phyloP scores from a whole-genome alignment of 2,797 vertebrate species.

The Trematomus bernacchii region DNA sequence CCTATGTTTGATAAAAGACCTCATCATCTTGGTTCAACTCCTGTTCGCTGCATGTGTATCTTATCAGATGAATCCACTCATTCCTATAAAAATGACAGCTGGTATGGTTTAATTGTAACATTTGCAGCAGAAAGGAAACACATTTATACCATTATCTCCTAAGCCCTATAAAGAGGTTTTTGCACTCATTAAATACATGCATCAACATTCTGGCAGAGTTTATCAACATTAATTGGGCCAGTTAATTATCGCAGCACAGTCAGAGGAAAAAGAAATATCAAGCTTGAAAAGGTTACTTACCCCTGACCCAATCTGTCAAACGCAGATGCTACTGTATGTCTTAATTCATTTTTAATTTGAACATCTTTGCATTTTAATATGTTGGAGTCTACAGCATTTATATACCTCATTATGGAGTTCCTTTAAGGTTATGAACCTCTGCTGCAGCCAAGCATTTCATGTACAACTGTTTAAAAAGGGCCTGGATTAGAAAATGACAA shows the following conservation, averaged over 20 bases:
- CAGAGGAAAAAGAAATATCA: constrained; percentile 14
- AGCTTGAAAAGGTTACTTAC: constrained; percentile 22
- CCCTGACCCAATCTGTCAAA: background rate
- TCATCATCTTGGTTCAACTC: background rate
- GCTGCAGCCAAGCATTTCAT: background rate
- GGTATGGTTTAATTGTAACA: constrained; percentile 6
- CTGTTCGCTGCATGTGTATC: background rate
- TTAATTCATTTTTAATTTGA: background rate
- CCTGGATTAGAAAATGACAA: background rate
- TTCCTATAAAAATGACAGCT: constrained; percentile 15
- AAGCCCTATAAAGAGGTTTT: constrained; percentile 7
- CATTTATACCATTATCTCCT: constrained; percentile 5
- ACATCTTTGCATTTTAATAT: background rate
- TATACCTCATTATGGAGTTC: constrained; percentile 13
- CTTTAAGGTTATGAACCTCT: background rate
- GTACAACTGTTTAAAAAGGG: constrained; percentile 10
- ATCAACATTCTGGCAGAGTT: constrained; percentile 1
- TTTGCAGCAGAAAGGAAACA: constrained; percentile 21
- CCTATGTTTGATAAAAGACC: constrained; percentile 8
- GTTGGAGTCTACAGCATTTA: constrained; percentile 1
- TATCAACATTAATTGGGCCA: constrained; percentile 35
- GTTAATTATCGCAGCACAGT: constrained; percentile 36
- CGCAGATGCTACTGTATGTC: background rate
- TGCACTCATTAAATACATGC: constrained; percentile 1
- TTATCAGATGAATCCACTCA: background rate